A percentile compares a stretch with the other conserved stretches of the same genome.
phyloP scores from a whole-genome alignment of 1,140 invertebrate genomes.

The Papilio glaucus region DNA sequence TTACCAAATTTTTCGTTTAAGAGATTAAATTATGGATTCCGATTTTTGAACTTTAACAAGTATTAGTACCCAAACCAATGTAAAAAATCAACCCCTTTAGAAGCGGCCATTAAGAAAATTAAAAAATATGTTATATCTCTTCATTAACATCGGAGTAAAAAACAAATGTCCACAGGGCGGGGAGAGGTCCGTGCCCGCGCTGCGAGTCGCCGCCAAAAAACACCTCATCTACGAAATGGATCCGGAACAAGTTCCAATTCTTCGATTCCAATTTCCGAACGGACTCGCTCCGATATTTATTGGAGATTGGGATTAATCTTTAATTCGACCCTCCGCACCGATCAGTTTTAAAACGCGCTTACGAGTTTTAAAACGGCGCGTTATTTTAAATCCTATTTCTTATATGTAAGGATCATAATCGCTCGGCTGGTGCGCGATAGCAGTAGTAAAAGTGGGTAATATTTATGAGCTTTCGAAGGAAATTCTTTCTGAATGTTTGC shows the following conservation, averaged over 20 bases:
- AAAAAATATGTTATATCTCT: slow-evolving; percentile 42
- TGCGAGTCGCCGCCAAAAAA: slow-evolving; percentile 69
- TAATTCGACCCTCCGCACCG: slow-evolving; percentile 64
- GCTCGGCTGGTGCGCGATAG: slow-evolving; percentile 40
- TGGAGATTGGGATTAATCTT: slow-evolving; percentile 80
- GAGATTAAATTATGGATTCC: not conserved
- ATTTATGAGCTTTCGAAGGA: slow-evolving; percentile 82
- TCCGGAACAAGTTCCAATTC: slow-evolving; percentile 76
- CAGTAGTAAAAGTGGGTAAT: slow-evolving; percentile 77
- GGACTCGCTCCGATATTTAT: slow-evolving; percentile 80
- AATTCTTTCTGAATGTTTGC: slow-evolving; percentile 82
- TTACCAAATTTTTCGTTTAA: not conserved
- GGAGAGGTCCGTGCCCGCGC: slow-evolving; percentile 44
- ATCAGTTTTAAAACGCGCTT: slow-evolving; percentile 74
- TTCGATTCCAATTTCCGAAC: slow-evolving; percentile 77
- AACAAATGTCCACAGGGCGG: slow-evolving; percentile 45
- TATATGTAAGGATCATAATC: slow-evolving; percentile 49
- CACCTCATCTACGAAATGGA: slow-evolving; percentile 78
- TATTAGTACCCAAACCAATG: not conserved
- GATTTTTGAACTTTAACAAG: not conserved
- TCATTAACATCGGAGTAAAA: slow-evolving; percentile 40
- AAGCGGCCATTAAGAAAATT: slow-evolving; percentile 39
- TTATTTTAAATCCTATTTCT: slow-evolving; percentile 48
- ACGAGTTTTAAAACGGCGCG: slow-evolving; percentile 49
- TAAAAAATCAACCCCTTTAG: slow-evolving; percentile 2